Conservation (phyloP, 1,140 invertebrate species). For the Reticulitermes speratus region DNA sequence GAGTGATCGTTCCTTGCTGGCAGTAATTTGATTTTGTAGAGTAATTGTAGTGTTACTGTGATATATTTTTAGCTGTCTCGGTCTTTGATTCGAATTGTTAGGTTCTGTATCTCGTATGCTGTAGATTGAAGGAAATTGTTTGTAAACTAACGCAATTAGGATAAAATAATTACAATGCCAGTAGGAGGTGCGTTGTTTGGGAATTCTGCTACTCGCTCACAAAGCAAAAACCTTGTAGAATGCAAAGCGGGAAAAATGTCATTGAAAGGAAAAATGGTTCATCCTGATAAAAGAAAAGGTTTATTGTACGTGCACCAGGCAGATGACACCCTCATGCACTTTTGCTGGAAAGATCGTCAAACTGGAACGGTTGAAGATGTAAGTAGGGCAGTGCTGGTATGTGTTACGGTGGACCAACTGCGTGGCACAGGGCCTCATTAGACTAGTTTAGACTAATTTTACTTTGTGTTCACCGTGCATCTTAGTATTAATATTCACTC, state of each 20-base stretch:
- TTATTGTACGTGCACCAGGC: constrained; percentile 92
- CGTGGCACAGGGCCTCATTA: no score
- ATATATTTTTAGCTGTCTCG: no score
- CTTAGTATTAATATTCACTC: no score
- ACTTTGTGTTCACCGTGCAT: no score
- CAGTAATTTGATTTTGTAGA: no score
- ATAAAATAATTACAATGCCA: constrained; percentile 48
- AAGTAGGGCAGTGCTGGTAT: constrained; percentile 36
- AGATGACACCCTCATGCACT: constrained; percentile 95
- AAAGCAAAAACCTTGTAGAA: constrained; percentile 90
- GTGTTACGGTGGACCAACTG: no score
- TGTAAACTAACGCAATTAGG: background rate
- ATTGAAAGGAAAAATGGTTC: constrained; percentile 90
- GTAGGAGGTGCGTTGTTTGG: constrained; percentile 69
- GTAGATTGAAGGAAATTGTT: no score
- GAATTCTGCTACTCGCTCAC: constrained; percentile 65
- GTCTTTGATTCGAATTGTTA: no score
- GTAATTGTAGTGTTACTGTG: no score
- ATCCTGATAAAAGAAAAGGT: constrained; percentile 94
- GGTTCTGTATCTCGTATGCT: no score
- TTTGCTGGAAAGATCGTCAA: constrained; percentile 95
- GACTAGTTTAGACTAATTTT: no score
- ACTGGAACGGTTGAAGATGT: constrained; percentile 76
- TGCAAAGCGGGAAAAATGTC: constrained; percentile 97
- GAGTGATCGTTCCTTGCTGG: background rate